Conservation (phyloP, 2,888 invertebrate genomes). For the Psococerastis gibbosa region DNA sequence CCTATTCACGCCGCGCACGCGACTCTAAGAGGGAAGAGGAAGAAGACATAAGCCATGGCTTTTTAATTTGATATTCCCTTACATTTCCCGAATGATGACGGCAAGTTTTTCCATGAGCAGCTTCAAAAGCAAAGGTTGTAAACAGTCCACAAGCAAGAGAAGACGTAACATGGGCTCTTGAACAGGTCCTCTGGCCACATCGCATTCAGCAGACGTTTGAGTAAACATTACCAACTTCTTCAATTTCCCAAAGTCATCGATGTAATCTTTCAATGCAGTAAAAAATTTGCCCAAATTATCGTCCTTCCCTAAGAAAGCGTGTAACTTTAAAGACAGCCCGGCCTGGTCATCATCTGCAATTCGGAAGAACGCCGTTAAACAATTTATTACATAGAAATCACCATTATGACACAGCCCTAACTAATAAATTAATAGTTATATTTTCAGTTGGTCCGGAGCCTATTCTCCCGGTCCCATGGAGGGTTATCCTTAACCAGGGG, state of each 20-base stretch:
- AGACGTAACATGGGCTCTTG: slow-evolving; percentile 42
- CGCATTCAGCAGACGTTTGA: slow-evolving; percentile 15
- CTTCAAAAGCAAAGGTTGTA: slow-evolving; percentile 39
- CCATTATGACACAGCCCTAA: too few species aligned
- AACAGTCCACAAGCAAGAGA: slow-evolving; percentile 37
- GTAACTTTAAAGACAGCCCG: background rate
- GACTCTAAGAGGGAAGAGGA: too few species aligned
- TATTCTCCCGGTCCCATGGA: too few species aligned
- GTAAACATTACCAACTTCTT: slow-evolving; percentile 2
- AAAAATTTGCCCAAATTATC: background rate
- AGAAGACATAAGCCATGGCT: too few species aligned
- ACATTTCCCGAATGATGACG: slow-evolving; percentile 30
- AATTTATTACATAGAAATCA: too few species aligned
- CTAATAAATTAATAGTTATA: too few species aligned
- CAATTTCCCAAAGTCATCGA: background rate
- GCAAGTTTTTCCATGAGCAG: slow-evolving; percentile 41
- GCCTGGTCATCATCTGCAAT: slow-evolving; percentile 6
- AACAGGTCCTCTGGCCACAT: slow-evolving; percentile 17
- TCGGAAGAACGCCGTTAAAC: too few species aligned
- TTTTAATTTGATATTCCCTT: too few species aligned
- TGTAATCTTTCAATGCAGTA: background rate
- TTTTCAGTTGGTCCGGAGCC: too few species aligned
- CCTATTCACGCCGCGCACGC: too few species aligned
- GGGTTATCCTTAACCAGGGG: too few species aligned
- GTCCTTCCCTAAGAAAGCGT: background rate